A percentile compares a stretch with the other conserved stretches of the same genome.
Evolutionary conservation across 2,888 invertebrate species (phyloP).

Genomic region (Tiliacea citrago): DNA sequence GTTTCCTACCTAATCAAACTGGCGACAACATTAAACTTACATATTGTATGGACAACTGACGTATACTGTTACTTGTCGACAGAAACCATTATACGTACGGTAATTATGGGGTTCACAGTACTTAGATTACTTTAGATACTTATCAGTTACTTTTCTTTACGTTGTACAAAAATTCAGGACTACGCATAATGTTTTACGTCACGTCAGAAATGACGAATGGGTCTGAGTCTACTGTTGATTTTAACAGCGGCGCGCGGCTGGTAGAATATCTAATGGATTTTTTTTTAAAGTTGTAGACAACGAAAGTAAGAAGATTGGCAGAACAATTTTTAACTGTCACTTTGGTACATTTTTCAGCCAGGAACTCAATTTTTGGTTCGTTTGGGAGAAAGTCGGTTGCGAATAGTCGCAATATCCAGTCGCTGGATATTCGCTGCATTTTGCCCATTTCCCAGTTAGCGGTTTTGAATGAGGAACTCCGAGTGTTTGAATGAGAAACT

Average conservation of each 20-base stretch:
- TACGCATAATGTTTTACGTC: conserved; percentile 35
- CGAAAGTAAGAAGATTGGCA: conserved; percentile 32
- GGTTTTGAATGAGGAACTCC: conserved; percentile 32
- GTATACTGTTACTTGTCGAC: conserved; percentile 2
- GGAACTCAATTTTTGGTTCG: conserved; percentile 47
- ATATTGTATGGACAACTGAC: conserved; percentile 31
- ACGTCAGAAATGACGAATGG: conserved; percentile 32
- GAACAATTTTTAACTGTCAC: conserved; percentile 46
- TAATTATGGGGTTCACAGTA: conserved; percentile 35
- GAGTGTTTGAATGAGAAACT: conserved; percentile 19
- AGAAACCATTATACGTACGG: background rate
- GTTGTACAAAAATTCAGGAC: conserved; percentile 19
- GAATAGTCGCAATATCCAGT: conserved; percentile 17
- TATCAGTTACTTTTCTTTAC: conserved; percentile 31
- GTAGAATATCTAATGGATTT: conserved; percentile 8
- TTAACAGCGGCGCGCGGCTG: background rate
- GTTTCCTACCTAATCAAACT: conserved; percentile 56
- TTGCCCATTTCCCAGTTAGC: conserved; percentile 1
- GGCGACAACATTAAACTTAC: conserved; percentile 27
- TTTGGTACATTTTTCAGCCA: conserved; percentile 36
- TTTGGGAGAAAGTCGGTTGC: conserved; percentile 23
- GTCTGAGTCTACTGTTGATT: conserved; percentile 20
- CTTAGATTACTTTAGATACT: conserved; percentile 40
- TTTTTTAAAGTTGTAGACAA: conserved; percentile 8
- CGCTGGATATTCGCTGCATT: conserved; percentile 15